These are phyloP conservation scores for Lepidurus apus DNA, from an alignment of 1,140 invertebrate genomes.

Conservation along the genomic window DNA sequence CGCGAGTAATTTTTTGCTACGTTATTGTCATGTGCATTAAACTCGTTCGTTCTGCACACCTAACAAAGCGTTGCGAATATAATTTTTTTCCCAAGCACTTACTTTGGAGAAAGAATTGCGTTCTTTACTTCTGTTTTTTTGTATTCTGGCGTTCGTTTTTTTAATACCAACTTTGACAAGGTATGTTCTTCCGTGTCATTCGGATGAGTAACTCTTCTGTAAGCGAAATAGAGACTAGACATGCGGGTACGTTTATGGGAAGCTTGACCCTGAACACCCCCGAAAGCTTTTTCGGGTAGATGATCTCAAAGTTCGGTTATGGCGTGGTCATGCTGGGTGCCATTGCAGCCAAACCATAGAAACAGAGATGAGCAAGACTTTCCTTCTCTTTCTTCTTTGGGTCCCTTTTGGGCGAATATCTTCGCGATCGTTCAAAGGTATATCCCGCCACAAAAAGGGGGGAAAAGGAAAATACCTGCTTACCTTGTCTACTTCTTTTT, in stretches of 20 bases:
- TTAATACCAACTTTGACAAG: too few species aligned
- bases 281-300: background rate
- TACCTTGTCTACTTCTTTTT: conserved; percentile 9
- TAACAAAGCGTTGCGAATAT: too few species aligned
- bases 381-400: background rate
- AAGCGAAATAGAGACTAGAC: background rate
- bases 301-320: conserved; percentile 17
- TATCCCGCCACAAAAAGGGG: background rate
- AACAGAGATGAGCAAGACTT: background rate
- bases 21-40: too few species aligned
- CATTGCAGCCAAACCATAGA: background rate
- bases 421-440: background rate
- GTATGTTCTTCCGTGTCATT: background rate
- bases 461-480: background rate
- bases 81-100: too few species aligned
- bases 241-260: conserved; percentile 5
- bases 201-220: background rate
- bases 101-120: too few species aligned
- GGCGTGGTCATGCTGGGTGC: conserved; percentile 6
- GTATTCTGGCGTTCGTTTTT: too few species aligned
- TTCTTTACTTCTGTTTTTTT: too few species aligned
- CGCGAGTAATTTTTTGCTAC: too few species aligned
- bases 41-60: too few species aligned
- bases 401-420: background rate
- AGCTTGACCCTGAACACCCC: conserved; percentile 1